Percentiles rank a stretch among this genome's conserved stretches.
phyloP scores from a whole-genome alignment of 2,888 invertebrate genomes.

The Aromia moschata region DNA sequence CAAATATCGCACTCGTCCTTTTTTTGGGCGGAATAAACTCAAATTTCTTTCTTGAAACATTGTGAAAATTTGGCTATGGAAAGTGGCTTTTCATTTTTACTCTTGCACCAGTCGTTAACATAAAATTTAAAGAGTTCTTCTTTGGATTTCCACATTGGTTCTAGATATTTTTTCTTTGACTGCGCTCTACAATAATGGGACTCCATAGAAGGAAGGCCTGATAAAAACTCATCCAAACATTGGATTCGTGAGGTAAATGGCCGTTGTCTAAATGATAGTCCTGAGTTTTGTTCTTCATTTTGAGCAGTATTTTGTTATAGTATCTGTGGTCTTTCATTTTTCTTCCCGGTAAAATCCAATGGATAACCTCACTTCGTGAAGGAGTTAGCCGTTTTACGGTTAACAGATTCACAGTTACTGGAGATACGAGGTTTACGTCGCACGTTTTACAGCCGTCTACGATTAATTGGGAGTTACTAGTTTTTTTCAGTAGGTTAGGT shows the following conservation, averaged over 20 bases:
- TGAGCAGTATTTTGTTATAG: neutral
- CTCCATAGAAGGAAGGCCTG: neutral
- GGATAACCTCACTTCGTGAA: too few species aligned
- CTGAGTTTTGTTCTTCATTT: neutral
- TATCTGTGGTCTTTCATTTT: too few species aligned
- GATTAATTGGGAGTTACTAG: too few species aligned
- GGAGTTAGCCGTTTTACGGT: too few species aligned
- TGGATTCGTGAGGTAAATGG: neutral
- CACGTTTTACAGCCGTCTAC: too few species aligned
- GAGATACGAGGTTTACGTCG: too few species aligned
- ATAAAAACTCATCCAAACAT: neutral
- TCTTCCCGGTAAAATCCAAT: too few species aligned
- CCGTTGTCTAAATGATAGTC: neutral
- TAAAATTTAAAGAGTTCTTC: neutral
- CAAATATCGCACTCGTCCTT: slow-evolving; percentile 5
- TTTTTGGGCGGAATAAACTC: neutral
- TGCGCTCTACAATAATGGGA: neutral
- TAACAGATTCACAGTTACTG: too few species aligned
- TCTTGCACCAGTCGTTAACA: neutral
- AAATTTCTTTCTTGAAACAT: neutral
- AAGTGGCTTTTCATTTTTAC: neutral
- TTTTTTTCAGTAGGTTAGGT: too few species aligned
- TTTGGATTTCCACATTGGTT: neutral
- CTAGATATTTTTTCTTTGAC: neutral
- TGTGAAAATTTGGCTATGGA: neutral